Evolutionary conservation across 2,113 vertebrate species (phyloP), one percentile per base, ranked within the genome.

Genomic region (Python bivittatus): DNA sequence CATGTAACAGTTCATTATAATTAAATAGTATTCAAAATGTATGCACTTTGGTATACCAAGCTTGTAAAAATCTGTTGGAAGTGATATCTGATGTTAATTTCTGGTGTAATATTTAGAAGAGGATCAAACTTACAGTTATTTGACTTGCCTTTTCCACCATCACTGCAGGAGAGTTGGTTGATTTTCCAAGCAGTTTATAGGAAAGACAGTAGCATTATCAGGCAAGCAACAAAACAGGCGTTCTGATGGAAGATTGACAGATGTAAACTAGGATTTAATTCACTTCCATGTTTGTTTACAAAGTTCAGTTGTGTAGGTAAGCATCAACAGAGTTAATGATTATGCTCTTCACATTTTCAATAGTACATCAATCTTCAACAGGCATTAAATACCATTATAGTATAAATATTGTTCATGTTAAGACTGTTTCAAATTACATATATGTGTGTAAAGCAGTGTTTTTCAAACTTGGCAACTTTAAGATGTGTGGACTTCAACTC

Each of bases 281-380:
- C 64, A 68, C 64, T 68, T 68, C 29, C 29, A 68, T n/a, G 29
- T 11, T 13, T 68, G 64, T 68, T 64, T 68, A 68, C 27, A 68
- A 68, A 68, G n/a, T 68, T n/a, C 29, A 68, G 29, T 68, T 68
- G 11, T n/a, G 29, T 68, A 29, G 64, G 29, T 12, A 68, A 11
- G 11, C 61, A 64, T 13, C 61, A 64, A n/a, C 61, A 64, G 3
- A 64, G 29, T 11, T 64, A 64, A 64, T 1, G 25, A n/a, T 64
- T 64, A 64, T 64, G 27, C 1, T 64, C 3, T 64, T 64, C 29
- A 68, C 6, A 12, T 88, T 92, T 93, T 95, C 95, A 95, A 90
- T 58, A 93, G 33, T 88, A 94, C 94, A 93, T 94, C 54, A 91
- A 44, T 93, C 86, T 95, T 94, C 90, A 93, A 79, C 84, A 94